A percentile compares a stretch with the other conserved stretches of the same genome.
These are phyloP conservation scores for Entomobrya proxima DNA, from an alignment of 2,888 invertebrate species.

Conservation along the genomic window DNA sequence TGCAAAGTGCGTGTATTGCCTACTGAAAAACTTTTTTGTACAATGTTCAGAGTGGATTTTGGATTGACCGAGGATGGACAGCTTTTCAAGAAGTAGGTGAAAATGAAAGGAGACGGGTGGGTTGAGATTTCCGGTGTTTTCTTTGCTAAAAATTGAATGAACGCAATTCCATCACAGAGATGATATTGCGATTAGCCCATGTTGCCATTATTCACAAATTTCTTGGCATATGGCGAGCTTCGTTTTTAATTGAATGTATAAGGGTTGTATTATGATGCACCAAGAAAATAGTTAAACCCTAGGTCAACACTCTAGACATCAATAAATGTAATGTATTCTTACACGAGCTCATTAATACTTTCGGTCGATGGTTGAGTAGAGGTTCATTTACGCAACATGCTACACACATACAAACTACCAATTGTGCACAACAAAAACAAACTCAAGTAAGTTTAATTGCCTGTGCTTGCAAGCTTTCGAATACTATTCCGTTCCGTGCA, in stretches of 20 bases:
- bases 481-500: too few species aligned
- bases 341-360: constrained; percentile 27
- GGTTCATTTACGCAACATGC: constrained; percentile 50
- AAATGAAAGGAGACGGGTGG: constrained; percentile 64
- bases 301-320: constrained; percentile 51
- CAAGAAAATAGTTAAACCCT: constrained; percentile 11
- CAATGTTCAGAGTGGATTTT: not conserved
- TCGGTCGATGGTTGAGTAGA: not conserved
- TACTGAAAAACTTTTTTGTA: constrained; percentile 12
- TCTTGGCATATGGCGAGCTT: constrained; percentile 14
- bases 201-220: not conserved
- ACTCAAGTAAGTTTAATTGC: too few species aligned
- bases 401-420: not conserved
- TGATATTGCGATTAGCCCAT: not conserved
- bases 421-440: too few species aligned
- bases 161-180: not conserved
- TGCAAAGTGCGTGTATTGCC: constrained; percentile 2
- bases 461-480: too few species aligned
- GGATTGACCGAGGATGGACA: constrained; percentile 21
- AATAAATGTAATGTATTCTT: not conserved
- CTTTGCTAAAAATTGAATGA: constrained; percentile 37
- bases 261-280: not conserved
- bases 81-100: constrained; percentile 58
- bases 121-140: constrained; percentile 63
- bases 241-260: constrained; percentile 52